Base-by-base conservation (phyloP, 2,888 invertebrate species). In the Linhomoeus sp. region DNA sequence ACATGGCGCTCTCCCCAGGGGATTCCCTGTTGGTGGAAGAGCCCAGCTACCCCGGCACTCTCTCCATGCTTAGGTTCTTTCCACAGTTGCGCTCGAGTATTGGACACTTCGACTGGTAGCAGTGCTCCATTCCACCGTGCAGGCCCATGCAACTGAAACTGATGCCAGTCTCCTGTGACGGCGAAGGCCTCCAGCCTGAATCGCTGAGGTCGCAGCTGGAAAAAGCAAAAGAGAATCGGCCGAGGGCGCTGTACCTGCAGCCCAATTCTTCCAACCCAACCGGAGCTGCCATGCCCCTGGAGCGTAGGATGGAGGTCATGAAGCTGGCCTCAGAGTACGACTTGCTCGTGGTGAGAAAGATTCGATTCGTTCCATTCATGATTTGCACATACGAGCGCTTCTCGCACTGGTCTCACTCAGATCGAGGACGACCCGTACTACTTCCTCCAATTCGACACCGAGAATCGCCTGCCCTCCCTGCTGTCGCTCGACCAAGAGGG, bases 381-480 rank as follows among this genome's bases (percentile, higher is more conserved):
- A n/a, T n/a, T n/a, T n/a, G n/a, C n/a, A n/a, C n/a, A n/a, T n/a
- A n/a, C n/a, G n/a, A n/a, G n/a, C n/a, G n/a, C n/a, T n/a, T n/a
- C n/a, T n/a, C n/a, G n/a, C n/a, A n/a, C n/a, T n/a, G n/a, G n/a
- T n/a, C n/a, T n/a, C n/a, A n/a, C n/a, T n/a, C n/a, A n/a, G 45
- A 58, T 83, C 9, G 83, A 83, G 62, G 83, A 83, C 58, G 82
- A 82, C 65, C 80, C 83, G 0, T 83, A 82, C 59, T 79, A 77
- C 67, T 81, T 78, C 61, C 67, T 83, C 59, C 77, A 79, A 62
- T 83, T 78, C 64, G 67, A 73, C 53, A 66, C n/a, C n/a, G n/a
- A 65, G 63, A 55, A 52, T 62, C 22, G 66, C 66, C 51, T 58
- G 7, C 60, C 58, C n/a, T 62, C 62, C 48, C 57, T 63, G 41